phyloP scores from a whole-genome alignment of 37 sponge, comb jelly and placozoan genomes.

The Oscarella lobularis region DNA sequence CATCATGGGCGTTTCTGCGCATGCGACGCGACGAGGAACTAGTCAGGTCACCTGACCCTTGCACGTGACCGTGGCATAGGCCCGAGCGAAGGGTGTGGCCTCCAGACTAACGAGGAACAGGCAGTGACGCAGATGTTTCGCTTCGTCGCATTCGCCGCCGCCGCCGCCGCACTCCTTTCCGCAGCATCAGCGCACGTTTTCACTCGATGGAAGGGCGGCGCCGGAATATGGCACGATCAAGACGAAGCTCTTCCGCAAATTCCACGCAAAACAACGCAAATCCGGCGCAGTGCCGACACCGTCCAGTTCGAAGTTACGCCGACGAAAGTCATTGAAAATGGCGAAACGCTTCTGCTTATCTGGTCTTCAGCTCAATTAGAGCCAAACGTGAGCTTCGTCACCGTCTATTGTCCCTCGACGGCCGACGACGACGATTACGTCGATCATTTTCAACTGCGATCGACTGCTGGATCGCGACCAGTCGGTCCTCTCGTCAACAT shows the following conservation, averaged over 20 bases:
- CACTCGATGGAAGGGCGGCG: background rate
- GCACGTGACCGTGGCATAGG: no score
- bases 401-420: background rate
- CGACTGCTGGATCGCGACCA: background rate
- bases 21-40: no score
- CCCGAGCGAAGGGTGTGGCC: no score
- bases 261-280: no score
- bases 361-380: background rate
- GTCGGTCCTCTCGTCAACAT: background rate
- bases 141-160: no score
- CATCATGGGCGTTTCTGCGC: no score
- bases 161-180: no score
- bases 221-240: background rate
- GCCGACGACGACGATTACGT: slow-evolving; percentile 1
- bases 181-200: no score
- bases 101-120: no score
- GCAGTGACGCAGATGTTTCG: no score
- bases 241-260: background rate
- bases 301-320: background rate
- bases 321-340: background rate
- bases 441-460: background rate
- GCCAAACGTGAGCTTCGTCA: background rate
- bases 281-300: background rate
- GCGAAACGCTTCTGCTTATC: no score
- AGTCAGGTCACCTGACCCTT: no score